Evolutionary conservation across 2,888 invertebrate genomes (phyloP).

Genomic region (Tholera decimalis): DNA sequence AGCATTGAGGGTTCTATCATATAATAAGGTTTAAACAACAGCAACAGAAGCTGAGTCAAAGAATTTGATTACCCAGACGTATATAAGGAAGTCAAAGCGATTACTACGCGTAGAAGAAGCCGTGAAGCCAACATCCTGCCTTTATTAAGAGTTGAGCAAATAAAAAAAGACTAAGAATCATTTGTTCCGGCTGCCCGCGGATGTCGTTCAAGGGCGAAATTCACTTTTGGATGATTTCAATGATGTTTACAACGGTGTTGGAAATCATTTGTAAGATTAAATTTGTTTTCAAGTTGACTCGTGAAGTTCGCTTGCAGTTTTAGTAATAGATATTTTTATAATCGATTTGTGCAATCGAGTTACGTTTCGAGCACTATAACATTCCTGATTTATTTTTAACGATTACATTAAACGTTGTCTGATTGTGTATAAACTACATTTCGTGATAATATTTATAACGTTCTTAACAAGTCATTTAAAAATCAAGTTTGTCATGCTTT

Average conservation of each 20-base stretch:
- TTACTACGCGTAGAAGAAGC: constrained; percentile 84
- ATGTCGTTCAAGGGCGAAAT: constrained; percentile 88
- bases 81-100: constrained; percentile 81
- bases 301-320: constrained; percentile 9
- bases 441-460: background rate
- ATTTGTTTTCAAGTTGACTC: constrained; percentile 38
- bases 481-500: background rate
- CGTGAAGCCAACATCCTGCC: constrained; percentile 89
- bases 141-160: constrained; percentile 82
- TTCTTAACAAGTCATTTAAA: background rate
- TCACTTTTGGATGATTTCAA: constrained; percentile 81
- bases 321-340: constrained; percentile 12
- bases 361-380: background rate
- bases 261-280: constrained; percentile 65
- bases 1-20: background rate
- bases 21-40: background rate
- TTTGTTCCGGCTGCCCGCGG: constrained; percentile 88
- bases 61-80: constrained; percentile 61
- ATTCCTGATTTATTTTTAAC: background rate
- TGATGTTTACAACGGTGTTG: constrained; percentile 63
- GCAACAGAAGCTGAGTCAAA: constrained; percentile 57
- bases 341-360: constrained; percentile 10
- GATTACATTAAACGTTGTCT: background rate
- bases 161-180: constrained; percentile 82
- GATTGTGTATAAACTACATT: background rate